Conservation (phyloP, 2,888 invertebrate genomes). For the Suillia variegata region DNA sequence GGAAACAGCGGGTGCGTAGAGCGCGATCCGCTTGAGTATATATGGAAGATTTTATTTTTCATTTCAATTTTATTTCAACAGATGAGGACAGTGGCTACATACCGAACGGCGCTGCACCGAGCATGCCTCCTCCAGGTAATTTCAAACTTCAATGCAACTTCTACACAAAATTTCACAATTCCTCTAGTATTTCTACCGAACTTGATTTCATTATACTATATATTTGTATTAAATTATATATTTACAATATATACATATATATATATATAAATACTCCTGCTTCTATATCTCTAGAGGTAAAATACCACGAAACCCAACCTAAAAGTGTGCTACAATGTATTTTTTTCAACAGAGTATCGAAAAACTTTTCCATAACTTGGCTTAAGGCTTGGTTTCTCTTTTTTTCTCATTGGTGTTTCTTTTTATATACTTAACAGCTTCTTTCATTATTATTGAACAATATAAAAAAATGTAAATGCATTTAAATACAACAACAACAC, state of each 20-base stretch:
- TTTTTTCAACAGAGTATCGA: too few relatives aligned
- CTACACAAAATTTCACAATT: slow-evolving; percentile 24
- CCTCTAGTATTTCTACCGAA: slow-evolving; percentile 36
- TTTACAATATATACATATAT: too few relatives aligned
- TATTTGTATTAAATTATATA: too few relatives aligned
- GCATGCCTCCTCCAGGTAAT: slow-evolving; percentile 60
- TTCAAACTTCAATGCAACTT: slow-evolving; percentile 8
- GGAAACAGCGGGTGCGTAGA: slow-evolving; percentile 52
- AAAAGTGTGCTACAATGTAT: slow-evolving; percentile 12
- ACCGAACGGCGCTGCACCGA: slow-evolving; percentile 50
- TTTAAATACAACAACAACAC: too few relatives aligned
- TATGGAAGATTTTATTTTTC: not conserved
- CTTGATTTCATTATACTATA: slow-evolving; percentile 35
- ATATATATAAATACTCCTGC: slow-evolving; percentile 39
- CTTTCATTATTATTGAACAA: too few relatives aligned
- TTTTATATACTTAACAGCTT: slow-evolving; percentile 1
- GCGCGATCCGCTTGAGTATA: not conserved
- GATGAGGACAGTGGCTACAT: slow-evolving; percentile 55
- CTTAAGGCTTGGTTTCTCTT: slow-evolving; percentile 10
- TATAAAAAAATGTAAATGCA: too few relatives aligned
- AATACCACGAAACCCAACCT: slow-evolving; percentile 30
- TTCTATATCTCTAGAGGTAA: slow-evolving; percentile 56
- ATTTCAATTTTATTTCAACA: slow-evolving; percentile 20
- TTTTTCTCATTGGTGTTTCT: slow-evolving; percentile 16
- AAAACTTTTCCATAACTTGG: too few relatives aligned